Evolutionary conservation across 1,140 invertebrate species (phyloP), one percentile per base, ranked within the genome.

Genomic region (Drosophila trapezifrons): DNA sequence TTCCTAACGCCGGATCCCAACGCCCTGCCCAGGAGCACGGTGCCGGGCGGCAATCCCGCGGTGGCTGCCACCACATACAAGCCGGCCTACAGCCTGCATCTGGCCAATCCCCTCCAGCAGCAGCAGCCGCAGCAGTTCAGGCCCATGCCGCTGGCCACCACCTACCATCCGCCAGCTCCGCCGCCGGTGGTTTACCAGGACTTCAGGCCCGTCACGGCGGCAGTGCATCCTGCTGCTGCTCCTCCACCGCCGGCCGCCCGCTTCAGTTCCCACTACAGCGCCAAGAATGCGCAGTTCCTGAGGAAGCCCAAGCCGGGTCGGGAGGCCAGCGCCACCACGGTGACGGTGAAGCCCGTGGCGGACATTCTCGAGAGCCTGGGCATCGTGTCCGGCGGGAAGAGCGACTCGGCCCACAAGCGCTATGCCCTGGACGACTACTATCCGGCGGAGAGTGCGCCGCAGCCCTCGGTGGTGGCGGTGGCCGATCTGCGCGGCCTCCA

Each of bases 201-300:
- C 20, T 84, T 91, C 13, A 83, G 78, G 38, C 90, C 90, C 0
- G 46, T 91, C 0, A 85, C 65, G 3, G 52, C 67, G 0, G 32
- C 37, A 1, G 20, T 32, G 7, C 20, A 42, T 20, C 37, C 62
- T 0, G 38, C 38, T 8, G 47, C 49, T 4, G 12, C 63, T 13
- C 18, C 45, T 7, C 15, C 60, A 1, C 35, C 65, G 0, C 15
- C 37, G 1, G 67, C 80, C 63, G 22, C 81, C 2, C 46, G 91
- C 0, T 92, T 85, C 27, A 92, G 91, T 47, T 92, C 91, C n/a
- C 91, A 92, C 38, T 92, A 92, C 45, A 92, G 52, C 57, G 91
- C 91, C 4, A 91, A 92, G 66, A 77, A 91, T 22, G 72, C 85
- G 2, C 85, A 92, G 40, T 92, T 91, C 3, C 47, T 87, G 25